These are phyloP conservation scores for Thalassophryne amazonica DNA, from an alignment of 2,797 vertebrate genomes.

Conservation along the genomic window DNA sequence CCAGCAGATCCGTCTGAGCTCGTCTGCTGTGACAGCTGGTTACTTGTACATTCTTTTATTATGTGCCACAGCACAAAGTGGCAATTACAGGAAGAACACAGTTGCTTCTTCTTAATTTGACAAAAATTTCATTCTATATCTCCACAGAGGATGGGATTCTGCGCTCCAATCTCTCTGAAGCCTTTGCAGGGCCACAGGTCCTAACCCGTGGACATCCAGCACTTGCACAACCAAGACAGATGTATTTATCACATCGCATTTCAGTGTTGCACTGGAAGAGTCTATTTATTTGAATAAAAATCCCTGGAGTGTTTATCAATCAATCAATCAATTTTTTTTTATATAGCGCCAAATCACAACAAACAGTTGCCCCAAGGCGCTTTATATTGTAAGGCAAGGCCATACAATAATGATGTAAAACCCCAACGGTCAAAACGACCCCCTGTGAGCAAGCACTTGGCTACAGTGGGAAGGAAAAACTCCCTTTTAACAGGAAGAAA, in stretches of 20 bases:
- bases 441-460: too few relatives aligned
- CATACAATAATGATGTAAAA: too few relatives aligned
- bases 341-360: too few relatives aligned
- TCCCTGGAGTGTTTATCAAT: too few relatives aligned
- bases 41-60: constrained; percentile 39
- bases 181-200: constrained; percentile 12
- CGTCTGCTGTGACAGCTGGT: constrained; percentile 29
- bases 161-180: constrained; percentile 28
- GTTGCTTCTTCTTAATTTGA: constrained; percentile 16
- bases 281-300: constrained; percentile 71
- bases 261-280: constrained; percentile 31
- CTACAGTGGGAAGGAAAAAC: too few relatives aligned
- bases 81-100: constrained; percentile 29
- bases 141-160: not conserved
- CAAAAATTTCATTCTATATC: constrained; percentile 13
- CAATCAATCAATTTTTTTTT: too few relatives aligned
- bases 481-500: too few relatives aligned
- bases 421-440: too few relatives aligned
- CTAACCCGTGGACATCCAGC: constrained; percentile 37
- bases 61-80: constrained; percentile 29
- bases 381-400: too few relatives aligned
- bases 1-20: constrained; percentile 27
- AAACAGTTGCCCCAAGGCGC: too few relatives aligned
- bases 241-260: constrained; percentile 44
- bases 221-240: constrained; percentile 28